Evolutionary conservation across 64 coral and sea anemone species (phyloP), one percentile per base, ranked within the genome.

Genomic region (Cladopsammia gracilis): DNA sequence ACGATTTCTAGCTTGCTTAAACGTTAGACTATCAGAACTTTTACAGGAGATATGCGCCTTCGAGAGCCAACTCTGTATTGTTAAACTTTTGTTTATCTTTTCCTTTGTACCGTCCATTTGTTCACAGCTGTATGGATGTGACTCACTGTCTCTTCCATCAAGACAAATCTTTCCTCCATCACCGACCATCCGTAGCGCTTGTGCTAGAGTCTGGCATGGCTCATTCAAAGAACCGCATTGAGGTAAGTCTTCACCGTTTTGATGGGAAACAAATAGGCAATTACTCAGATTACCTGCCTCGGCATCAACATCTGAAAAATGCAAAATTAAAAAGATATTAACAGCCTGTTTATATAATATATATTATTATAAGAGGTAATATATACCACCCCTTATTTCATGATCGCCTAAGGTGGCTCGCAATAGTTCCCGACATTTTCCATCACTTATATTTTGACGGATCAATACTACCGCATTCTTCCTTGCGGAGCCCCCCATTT

Each of bases 181-280:
- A 2, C 4, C 6, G 3, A 84, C 61, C 2, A 22, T 22, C 4
- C 3, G 80, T 49, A 84, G 20, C 7, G 80, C 61, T 50, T 47
- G 20, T 23, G 45, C 4, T 24, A 84, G 43, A 23, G 61, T 68
- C 18, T 46, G 62, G 80, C 80, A 84, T 65, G 80, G 80, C 10
- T 12, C 19, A 24, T 7, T 3, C 44, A 3, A 12, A 49, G 80
- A 51, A 12, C 80, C 62, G 18, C 80, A 68, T 0, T 12, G 2
- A 20, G 62, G 43, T 1, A 34, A 84, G 58, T 84, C 80, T 51
- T 67, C 7, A 2, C 80, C 80, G 13, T 0, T 84, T 22, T 67
- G 80, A 44, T 62, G 62, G 16, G 80, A 84, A 67, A 84, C 80
- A 44, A 67, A 84, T 8, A 84, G 80, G 18, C 61, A 68, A 24